Percentiles rank a stretch among this genome's conserved stretches.
These are phyloP conservation scores for Metopia argyrocephala DNA, from an alignment of 2,888 invertebrate genomes.

Conservation along the genomic window DNA sequence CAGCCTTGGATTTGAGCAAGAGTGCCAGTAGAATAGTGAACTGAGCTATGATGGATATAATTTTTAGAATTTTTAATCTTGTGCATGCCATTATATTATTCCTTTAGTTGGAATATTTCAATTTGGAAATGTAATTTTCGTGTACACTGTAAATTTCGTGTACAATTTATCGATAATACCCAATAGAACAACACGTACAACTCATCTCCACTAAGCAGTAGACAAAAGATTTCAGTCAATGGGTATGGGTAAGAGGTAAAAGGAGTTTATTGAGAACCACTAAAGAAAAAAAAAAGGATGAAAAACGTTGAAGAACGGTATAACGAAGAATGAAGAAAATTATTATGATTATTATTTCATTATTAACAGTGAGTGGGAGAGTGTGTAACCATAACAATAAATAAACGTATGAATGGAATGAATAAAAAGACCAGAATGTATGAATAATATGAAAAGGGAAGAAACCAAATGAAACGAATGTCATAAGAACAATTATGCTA, in stretches of 20 bases:
- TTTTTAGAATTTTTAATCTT: too few relatives aligned
- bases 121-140: too few relatives aligned
- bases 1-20: too few relatives aligned
- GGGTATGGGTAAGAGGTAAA: too few relatives aligned
- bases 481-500: constrained; percentile 58
- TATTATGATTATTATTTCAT: constrained; percentile 44
- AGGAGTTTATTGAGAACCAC: neutral
- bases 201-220: neutral
- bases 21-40: too few relatives aligned
- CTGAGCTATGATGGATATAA: too few relatives aligned
- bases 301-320: neutral
- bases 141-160: neutral
- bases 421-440: neutral
- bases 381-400: constrained; percentile 47
- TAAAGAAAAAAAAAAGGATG: neutral
- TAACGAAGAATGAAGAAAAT: constrained; percentile 27
- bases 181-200: constrained; percentile 44
- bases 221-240: constrained; percentile 14
- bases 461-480: constrained; percentile 42
- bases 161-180: constrained; percentile 49
- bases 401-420: too few relatives aligned
- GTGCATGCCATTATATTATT: too few relatives aligned
- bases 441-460: neutral
- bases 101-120: too few relatives aligned
- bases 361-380: neutral